Evolutionary conservation across 2,797 vertebrate species (phyloP).

Genomic region (Parambassis ranga): DNA sequence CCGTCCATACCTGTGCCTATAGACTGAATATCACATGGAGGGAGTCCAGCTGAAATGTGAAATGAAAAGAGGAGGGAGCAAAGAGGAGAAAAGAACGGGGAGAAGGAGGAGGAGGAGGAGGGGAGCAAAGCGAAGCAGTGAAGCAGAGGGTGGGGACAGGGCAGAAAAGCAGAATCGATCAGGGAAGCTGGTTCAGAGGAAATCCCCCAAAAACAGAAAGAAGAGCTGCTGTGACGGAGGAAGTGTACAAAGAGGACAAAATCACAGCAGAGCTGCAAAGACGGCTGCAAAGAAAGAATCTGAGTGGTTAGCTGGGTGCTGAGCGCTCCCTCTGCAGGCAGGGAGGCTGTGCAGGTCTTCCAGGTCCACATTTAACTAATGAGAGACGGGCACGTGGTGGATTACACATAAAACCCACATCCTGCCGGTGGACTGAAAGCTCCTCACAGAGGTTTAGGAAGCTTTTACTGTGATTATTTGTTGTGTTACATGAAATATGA

Average conservation of each 20-base stretch:
- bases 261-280: conserved; percentile 1
- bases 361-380: conserved; percentile 49
- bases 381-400: conserved; percentile 25
- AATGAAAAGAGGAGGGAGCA: conserved; percentile 61
- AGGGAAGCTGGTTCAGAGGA: conserved; percentile 65
- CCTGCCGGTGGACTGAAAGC: conserved; percentile 14
- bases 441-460: neutral
- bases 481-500: neutral
- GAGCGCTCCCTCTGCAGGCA: neutral
- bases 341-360: conserved; percentile 11
- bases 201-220: conserved; percentile 2
- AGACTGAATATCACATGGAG: conserved; percentile 95
- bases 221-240: neutral
- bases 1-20: conserved; percentile 91
- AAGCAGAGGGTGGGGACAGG: conserved; percentile 33
- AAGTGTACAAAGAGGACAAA: too few species aligned
- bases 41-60: conserved; percentile 84
- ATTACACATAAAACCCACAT: conserved; percentile 35
- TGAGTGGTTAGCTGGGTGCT: conserved; percentile 27
- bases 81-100: conserved; percentile 21
- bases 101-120: conserved; percentile 53
- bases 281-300: neutral
- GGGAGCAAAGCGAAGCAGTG: conserved; percentile 47
- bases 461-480: neutral
- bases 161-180: conserved; percentile 61